Evolutionary conservation across 2,888 invertebrate genomes (phyloP), one percentile per base, ranked within the genome.

Genomic region (Pimpla rufipes): DNA sequence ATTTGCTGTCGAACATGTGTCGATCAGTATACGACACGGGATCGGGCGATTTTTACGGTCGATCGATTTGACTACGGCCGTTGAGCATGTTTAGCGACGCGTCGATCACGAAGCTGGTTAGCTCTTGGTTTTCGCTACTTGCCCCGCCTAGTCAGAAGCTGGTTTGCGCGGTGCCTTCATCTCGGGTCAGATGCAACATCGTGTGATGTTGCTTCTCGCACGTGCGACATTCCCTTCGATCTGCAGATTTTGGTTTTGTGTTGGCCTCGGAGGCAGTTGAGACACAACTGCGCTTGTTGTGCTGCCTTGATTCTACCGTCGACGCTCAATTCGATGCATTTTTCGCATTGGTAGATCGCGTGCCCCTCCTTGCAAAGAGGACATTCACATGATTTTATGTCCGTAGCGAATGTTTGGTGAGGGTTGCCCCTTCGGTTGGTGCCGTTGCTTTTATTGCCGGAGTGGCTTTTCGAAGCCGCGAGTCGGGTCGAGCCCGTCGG

Each of bases 121-220:
- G 67, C 35, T 5, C 50, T 16, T 67, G 29, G 47, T 37, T 29
- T 35, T 35, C 47, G 16, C 5, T 4, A 16, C 2, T 2, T 29
- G 42, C 21, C 1, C 2, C 47, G 0, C 50, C 50, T 67, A 50
- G 67, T 67, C 67, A 67, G 16, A 50, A 13, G 11, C 10, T 35
- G 13, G 8, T 16, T 0, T 50, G 47, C 16, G 29, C 35, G 18
- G 10, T 10, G 29, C 10, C 13, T 16, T 67, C 45, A 0, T 75
- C 74, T 13, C 67, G 35, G 0, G 5, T 4, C 42, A 74, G 18
- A 23, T 81, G 75, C 11, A 81, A 6, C 35, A 71, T 40, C 0
- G 81, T 81, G 29, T 71, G 70, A 55, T 81, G 76, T 2, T 62
- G 71, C 4, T 57, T 70, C 1, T 81, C 23, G 76, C 81, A 81